These are phyloP conservation scores for Lacerta agilis DNA, from an alignment of 2,797 vertebrate genomes.

Conservation along the genomic window DNA sequence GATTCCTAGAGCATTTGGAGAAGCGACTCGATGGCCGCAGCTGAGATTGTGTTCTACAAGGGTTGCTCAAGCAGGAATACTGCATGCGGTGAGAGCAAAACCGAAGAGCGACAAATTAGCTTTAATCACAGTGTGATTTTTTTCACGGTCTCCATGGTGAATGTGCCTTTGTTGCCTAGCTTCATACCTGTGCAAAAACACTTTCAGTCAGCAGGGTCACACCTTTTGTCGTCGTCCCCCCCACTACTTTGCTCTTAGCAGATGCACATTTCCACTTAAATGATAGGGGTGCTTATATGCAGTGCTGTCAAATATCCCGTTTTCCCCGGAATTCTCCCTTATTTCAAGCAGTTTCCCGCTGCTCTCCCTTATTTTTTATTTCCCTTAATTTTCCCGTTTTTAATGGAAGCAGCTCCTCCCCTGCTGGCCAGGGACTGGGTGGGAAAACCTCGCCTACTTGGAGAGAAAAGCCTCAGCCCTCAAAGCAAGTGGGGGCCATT, in stretches of 20 bases:
- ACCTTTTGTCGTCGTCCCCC: neutral
- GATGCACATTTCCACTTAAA: constrained; percentile 6
- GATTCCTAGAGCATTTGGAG: neutral
- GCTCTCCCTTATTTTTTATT: too few species aligned
- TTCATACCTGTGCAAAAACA: constrained; percentile 14
- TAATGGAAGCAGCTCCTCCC: too few species aligned
- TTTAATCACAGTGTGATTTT: neutral
- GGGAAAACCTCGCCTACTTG: too few species aligned
- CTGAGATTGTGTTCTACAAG: neutral
- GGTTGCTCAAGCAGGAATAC: rapidly evolving
- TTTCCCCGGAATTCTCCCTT: too few species aligned
- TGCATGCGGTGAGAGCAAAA: neutral
- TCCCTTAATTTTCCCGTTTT: too few species aligned
- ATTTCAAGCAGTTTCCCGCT: too few species aligned
- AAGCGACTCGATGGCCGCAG: neutral
- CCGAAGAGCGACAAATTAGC: neutral
- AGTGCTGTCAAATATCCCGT: too few species aligned
- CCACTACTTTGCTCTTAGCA: neutral
- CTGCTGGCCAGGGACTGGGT: too few species aligned
- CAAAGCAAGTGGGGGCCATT: too few species aligned
- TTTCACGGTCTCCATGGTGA: constrained; percentile 57
- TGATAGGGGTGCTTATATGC: neutral
- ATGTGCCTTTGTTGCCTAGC: constrained; percentile 26
- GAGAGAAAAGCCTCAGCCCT: too few species aligned
- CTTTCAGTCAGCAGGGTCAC: constrained; percentile 16